Conservation (phyloP, 2,888 invertebrate genomes). For the Platerodrilus igneus region DNA sequence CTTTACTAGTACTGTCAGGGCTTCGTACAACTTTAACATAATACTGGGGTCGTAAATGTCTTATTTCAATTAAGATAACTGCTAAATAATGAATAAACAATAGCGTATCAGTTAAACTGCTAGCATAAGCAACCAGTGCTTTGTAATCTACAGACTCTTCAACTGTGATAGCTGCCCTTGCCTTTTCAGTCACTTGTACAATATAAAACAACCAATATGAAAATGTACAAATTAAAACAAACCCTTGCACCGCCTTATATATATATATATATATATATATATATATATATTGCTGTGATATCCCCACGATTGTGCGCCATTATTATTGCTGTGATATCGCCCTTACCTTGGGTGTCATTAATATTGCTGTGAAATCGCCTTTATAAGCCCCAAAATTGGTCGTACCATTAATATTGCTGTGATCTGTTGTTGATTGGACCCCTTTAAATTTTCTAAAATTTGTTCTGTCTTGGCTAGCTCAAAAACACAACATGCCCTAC, state of each 20-base stretch:
- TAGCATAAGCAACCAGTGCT: conserved; percentile 86
- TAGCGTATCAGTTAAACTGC: conserved; percentile 88
- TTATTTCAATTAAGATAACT: conserved; percentile 86
- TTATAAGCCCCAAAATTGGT: no score
- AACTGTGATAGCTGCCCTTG: conserved; percentile 72
- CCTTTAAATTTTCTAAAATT: no score
- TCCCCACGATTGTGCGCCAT: no score
- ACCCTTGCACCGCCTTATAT: conserved; percentile 81
- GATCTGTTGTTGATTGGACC: no score
- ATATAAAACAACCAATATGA: conserved; percentile 98
- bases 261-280: no score
- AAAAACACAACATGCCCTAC: no score
- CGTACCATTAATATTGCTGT: no score
- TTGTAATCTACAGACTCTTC: conserved; percentile 81
- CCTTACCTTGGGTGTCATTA: no score
- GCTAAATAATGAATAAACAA: conserved; percentile 93
- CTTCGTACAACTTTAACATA: conserved; percentile 88
- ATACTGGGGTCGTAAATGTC: conserved; percentile 86
- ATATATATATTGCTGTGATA: no score
- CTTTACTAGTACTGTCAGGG: conserved; percentile 89
- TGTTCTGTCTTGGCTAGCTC: no score
- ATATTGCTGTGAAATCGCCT: no score
- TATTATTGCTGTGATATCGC: no score
- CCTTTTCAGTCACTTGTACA: conserved; percentile 81
- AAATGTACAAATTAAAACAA: conserved; percentile 88